Conservation (phyloP, 1,140 invertebrate species). For the Heliconius hewitsoni region DNA sequence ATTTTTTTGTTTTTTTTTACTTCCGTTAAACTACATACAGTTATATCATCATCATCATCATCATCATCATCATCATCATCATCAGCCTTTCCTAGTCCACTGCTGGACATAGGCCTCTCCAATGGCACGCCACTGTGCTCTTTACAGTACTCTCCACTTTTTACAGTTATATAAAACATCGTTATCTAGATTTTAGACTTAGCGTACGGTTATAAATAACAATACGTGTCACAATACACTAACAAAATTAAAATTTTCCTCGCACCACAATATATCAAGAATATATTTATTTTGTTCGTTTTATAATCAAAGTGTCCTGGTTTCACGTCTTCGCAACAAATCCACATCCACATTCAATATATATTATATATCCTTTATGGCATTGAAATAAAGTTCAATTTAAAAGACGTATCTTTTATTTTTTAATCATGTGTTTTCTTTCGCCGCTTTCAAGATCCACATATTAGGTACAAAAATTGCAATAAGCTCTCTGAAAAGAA, state of each 20-base stretch:
- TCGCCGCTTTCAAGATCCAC: neutral
- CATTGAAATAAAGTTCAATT: conserved; percentile 1
- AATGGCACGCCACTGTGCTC: too few relatives aligned
- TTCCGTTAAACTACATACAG: too few relatives aligned
- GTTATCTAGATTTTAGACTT: neutral
- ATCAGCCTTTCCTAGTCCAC: too few relatives aligned
- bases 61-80: too few relatives aligned
- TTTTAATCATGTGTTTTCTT: conserved; percentile 4
- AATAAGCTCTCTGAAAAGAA: conserved; percentile 76
- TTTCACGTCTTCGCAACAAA: conserved; percentile 48
- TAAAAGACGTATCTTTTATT: neutral
- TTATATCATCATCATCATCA: too few relatives aligned
- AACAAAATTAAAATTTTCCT: neutral
- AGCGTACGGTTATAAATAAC: neutral
- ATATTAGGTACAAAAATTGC: conserved; percentile 39
- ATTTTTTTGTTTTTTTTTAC: too few relatives aligned
- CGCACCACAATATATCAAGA: conserved; percentile 11
- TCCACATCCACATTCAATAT: conserved; percentile 3
- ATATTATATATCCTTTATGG: neutral
- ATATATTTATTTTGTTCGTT: conserved; percentile 26
- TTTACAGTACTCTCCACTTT: too few relatives aligned
- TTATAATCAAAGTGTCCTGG: conserved; percentile 60
- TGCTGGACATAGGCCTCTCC: too few relatives aligned
- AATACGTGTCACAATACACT: neutral
- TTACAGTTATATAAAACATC: too few relatives aligned